Evolutionary conservation across 2,888 invertebrate genomes (phyloP).

Genomic region (Chorisops tibialis): DNA sequence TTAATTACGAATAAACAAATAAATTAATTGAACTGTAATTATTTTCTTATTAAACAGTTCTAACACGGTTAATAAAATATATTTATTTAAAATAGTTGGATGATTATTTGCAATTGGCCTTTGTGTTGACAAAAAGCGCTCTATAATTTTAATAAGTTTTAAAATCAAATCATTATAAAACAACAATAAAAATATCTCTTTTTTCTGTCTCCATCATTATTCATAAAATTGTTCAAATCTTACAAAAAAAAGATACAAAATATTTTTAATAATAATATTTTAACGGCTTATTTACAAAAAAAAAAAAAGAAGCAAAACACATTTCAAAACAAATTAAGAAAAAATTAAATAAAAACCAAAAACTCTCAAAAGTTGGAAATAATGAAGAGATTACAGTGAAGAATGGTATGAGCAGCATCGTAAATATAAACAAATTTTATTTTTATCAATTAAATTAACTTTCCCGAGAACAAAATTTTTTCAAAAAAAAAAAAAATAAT

Average conservation of each 20-base stretch:
- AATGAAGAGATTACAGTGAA: constrained; percentile 33
- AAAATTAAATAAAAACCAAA: background rate
- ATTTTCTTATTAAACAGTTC: background rate
- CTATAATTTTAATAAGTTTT: constrained; percentile 36
- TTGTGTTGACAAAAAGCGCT: constrained; percentile 54
- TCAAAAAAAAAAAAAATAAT: too few relatives aligned
- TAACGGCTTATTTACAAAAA: constrained; percentile 18
- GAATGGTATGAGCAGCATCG: constrained; percentile 32
- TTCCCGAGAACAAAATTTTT: constrained; percentile 30
- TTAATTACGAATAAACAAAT: background rate
- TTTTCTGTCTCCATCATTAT: constrained; percentile 14
- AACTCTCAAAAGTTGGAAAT: constrained; percentile 24
- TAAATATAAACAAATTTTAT: constrained; percentile 15
- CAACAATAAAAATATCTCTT: constrained; percentile 12
- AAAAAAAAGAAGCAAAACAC: constrained; percentile 7
- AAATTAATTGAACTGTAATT: background rate
- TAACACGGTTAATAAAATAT: background rate
- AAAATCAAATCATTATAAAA: constrained; percentile 3
- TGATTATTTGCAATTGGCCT: constrained; percentile 54
- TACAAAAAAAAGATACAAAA: background rate
- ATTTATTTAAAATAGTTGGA: constrained; percentile 45
- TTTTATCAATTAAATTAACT: constrained; percentile 30
- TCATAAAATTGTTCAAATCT: constrained; percentile 16
- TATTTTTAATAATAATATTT: background rate
- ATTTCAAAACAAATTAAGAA: background rate